phyloP scores from a whole-genome alignment of 2,888 invertebrate species.

The Philopedon plagiatum region DNA sequence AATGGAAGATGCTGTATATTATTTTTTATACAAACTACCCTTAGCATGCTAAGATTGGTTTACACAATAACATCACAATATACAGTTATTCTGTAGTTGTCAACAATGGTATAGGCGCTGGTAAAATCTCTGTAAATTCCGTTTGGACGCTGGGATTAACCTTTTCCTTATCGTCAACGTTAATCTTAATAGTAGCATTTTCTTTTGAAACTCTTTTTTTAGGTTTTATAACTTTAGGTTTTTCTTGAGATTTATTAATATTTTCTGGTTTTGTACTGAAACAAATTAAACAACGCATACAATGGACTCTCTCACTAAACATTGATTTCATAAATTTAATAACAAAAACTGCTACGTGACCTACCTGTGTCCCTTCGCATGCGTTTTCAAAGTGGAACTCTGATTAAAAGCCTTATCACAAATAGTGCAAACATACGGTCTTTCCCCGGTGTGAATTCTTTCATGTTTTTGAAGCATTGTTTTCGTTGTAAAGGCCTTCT shows the following conservation, averaged over 20 bases:
- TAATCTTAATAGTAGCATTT: constrained; percentile 41
- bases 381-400: constrained; percentile 62
- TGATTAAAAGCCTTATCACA: constrained; percentile 63
- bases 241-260: neutral
- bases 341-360: neutral
- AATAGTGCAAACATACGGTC: constrained; percentile 62
- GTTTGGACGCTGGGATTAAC: constrained; percentile 22
- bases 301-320: neutral
- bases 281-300: neutral
- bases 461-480: constrained; percentile 60
- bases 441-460: constrained; percentile 64
- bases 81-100: constrained; percentile 10
- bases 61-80: neutral
- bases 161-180: constrained; percentile 27
- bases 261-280: constrained; percentile 21
- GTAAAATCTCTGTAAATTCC: constrained; percentile 43
- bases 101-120: constrained; percentile 44
- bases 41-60: no score
- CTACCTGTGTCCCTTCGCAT: constrained; percentile 57
- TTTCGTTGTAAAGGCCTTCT: constrained; percentile 61
- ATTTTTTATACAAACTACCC: no score
- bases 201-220: constrained; percentile 15
- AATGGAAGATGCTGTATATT: no score
- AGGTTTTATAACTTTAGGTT: neutral
- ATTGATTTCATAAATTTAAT: neutral